Percentiles rank a stretch among this genome's conserved stretches.
phyloP scores from a whole-genome alignment of 2,113 vertebrate genomes.

The Amphilophus citrinellus region DNA sequence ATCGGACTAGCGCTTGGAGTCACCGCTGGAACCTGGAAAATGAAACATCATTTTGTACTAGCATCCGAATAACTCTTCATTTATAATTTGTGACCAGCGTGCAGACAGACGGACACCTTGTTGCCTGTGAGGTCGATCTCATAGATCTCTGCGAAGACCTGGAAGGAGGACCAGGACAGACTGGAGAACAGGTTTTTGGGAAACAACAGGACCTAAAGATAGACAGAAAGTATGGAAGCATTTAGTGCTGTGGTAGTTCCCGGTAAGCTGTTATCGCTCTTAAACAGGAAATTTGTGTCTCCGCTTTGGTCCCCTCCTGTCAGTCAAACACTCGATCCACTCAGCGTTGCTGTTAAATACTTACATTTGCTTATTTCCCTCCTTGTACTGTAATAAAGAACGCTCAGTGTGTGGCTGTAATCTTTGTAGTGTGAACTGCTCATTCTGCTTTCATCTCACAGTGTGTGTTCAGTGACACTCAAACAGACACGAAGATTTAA shows the following conservation, averaged over 20 bases:
- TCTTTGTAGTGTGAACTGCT: no score
- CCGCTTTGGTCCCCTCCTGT: background rate
- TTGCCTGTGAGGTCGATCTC: conserved; percentile 78
- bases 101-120: conserved; percentile 48
- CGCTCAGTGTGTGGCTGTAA: background rate
- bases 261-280: background rate
- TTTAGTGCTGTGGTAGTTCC: background rate
- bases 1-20: background rate
- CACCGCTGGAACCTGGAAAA: conserved; percentile 54
- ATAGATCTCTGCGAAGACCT: conserved; percentile 61
- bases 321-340: background rate
- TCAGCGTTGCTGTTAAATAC: background rate
- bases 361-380: background rate
- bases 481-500: no score
- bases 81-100: no score
- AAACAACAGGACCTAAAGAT: conserved; percentile 69
- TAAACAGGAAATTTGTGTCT: background rate
- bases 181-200: conserved; percentile 68
- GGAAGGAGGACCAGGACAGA: conserved; percentile 74
- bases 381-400: background rate
- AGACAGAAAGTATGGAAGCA: background rate
- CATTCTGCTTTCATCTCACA: no score
- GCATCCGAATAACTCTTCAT: background rate
- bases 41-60: background rate
- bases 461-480: no score